Conservation (phyloP, 1,140 invertebrate species). For the Gryon sp. region DNA sequence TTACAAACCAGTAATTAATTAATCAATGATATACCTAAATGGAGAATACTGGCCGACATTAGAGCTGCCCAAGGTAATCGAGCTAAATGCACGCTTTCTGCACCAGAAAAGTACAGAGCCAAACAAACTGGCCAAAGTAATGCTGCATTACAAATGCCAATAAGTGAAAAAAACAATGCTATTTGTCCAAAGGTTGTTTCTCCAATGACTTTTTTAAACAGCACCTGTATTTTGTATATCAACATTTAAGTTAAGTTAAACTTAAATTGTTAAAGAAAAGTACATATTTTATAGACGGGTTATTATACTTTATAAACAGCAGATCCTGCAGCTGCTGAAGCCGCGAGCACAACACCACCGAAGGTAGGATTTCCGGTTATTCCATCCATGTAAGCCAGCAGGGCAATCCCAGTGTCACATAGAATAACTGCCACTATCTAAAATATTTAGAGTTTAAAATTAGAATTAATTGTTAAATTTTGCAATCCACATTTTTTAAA, state of each 20-base stretch:
- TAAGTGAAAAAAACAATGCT: constrained; percentile 91
- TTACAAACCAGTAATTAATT: too few species aligned
- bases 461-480: constrained; percentile 3
- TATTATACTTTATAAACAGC: constrained; percentile 92
- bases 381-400: constrained; percentile 97
- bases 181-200: constrained; percentile 93
- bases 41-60: constrained; percentile 86
- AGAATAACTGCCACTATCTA: constrained; percentile 97
- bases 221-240: too few species aligned
- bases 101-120: constrained; percentile 90
- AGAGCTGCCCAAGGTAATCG: constrained; percentile 90
- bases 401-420: constrained; percentile 95
- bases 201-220: constrained; percentile 95
- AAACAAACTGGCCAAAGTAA: constrained; percentile 93
- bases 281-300: constrained; percentile 1
- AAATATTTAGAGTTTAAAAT: constrained; percentile 11
- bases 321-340: constrained; percentile 91
- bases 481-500: too few species aligned
- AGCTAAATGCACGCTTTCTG: constrained; percentile 88
- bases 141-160: constrained; percentile 90
- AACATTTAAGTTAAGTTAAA: background rate
- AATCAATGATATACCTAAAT: constrained; percentile 83
- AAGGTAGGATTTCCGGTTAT: constrained; percentile 93
- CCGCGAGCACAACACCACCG: constrained; percentile 94
- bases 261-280: too few species aligned